Evolutionary conservation across 2,888 invertebrate species (phyloP).

Genomic region (Tanypteryx hageni): DNA sequence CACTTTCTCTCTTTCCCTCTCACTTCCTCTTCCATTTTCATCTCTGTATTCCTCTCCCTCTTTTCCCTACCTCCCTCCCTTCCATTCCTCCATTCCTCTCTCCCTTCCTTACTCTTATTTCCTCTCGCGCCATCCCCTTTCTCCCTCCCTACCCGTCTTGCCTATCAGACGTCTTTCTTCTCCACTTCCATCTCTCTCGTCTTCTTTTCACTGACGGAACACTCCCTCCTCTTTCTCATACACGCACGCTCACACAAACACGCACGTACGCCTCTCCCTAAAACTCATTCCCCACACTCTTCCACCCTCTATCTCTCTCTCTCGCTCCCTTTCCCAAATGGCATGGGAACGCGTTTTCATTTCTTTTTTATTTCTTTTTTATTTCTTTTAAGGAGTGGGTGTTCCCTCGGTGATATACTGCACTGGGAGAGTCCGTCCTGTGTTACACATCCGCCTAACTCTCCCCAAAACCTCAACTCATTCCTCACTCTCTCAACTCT

Average conservation of each 20-base stretch:
- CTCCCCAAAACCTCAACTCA: neutral
- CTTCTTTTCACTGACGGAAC: too few species aligned
- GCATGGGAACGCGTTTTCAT: constrained; percentile 1
- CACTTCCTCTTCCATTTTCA: too few species aligned
- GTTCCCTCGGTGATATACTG: constrained; percentile 59
- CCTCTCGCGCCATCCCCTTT: neutral
- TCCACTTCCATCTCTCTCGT: neutral
- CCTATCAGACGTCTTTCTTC: neutral
- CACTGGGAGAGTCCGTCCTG: constrained; percentile 32
- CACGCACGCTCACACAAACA: neutral
- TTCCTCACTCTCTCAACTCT: neutral
- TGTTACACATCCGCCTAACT: constrained; percentile 25
- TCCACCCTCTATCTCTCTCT: too few species aligned
- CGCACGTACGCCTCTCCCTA: neutral
- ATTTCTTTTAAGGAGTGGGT: constrained; percentile 51
- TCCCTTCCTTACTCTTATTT: constrained; percentile 33
- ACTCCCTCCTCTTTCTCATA: too few species aligned
- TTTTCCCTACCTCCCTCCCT: neutral
- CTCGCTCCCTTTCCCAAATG: constrained; percentile 20
- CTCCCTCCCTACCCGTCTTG: neutral
- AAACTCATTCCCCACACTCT: neutral
- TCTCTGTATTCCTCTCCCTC: neutral
- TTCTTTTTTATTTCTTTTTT: constrained; percentile 13
- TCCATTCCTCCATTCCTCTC: neutral
- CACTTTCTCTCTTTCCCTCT: too few species aligned